Conservation (phyloP, 2,113 vertebrate genomes). For the Dasyornis broadbenti region DNA sequence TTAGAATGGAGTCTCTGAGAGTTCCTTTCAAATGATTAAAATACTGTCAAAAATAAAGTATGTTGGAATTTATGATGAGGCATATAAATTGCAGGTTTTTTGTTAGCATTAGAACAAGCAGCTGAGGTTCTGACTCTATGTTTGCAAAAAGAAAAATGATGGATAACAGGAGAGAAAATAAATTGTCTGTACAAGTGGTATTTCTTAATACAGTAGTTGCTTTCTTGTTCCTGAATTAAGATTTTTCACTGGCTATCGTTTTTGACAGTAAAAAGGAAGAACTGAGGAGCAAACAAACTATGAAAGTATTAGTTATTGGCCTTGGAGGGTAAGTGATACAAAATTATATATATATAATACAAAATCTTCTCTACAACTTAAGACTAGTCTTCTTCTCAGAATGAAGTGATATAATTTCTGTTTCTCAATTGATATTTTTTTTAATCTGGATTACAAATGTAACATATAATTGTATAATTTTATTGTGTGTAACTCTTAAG, state of each 20-base stretch:
- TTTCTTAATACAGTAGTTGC: neutral
- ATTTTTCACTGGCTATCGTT: neutral
- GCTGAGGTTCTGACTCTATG: neutral
- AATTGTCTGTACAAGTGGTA: neutral
- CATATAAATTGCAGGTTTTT: neutral
- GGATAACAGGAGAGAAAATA: neutral
- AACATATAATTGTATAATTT: neutral
- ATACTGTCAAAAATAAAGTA: neutral
- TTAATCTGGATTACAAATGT: neutral
- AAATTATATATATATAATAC: neutral
- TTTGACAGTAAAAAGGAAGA: constrained; percentile 49
- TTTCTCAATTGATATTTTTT: neutral
- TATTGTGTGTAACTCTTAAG: neutral
- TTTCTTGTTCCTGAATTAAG: neutral
- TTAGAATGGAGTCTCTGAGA: neutral
- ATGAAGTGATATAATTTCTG: neutral
- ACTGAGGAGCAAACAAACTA: constrained; percentile 47
- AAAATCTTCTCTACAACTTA: neutral
- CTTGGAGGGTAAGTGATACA: constrained; percentile 86
- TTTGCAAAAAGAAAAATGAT: neutral
- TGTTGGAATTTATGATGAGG: neutral
- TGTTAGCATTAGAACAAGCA: neutral
- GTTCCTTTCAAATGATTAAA: neutral
- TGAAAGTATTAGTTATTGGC: constrained; percentile 84
- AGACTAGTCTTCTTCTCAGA: neutral